Evolutionary conservation across 2,888 invertebrate genomes (phyloP).

Genomic region (Nineta flava): DNA sequence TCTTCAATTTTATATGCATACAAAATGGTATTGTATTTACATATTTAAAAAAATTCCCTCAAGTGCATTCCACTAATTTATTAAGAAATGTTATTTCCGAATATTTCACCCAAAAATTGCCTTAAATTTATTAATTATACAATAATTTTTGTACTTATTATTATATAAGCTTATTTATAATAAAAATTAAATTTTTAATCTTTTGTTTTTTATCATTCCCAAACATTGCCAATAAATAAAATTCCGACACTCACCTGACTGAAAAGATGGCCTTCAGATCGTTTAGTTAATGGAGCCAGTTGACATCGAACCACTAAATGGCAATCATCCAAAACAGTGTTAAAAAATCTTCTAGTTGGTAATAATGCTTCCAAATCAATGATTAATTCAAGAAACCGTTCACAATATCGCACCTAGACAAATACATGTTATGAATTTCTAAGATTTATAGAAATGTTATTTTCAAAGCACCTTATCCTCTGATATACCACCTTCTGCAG

Average conservation of each 20-base stretch:
- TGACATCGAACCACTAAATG: conserved; percentile 85
- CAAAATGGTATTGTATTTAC: too few relatives aligned
- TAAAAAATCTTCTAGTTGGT: conserved; percentile 92
- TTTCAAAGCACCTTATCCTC: conserved; percentile 34
- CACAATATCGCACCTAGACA: conserved; percentile 61
- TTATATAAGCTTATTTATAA: too few relatives aligned
- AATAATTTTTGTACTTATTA: too few relatives aligned
- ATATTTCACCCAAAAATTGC: too few relatives aligned
- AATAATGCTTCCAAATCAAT: conserved; percentile 91
- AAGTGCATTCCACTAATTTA: too few relatives aligned
- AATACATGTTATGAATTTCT: neutral
- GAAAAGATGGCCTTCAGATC: conserved; percentile 80
- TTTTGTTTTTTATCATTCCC: too few relatives aligned
- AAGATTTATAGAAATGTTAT: neutral
- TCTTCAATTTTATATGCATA: too few relatives aligned
- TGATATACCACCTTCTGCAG: conserved; percentile 40
- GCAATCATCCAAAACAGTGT: conserved; percentile 86
- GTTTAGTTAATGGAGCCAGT: conserved; percentile 53
- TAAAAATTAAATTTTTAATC: too few relatives aligned
- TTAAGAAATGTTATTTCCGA: too few relatives aligned
- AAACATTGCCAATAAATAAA: too few relatives aligned
- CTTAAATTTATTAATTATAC: too few relatives aligned
- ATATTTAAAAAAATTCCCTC: too few relatives aligned
- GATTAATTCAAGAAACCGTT: conserved; percentile 87
- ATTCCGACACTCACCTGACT: conserved; percentile 53